phyloP scores from a whole-genome alignment of 2,113 vertebrate species.

The Passer domesticus region DNA sequence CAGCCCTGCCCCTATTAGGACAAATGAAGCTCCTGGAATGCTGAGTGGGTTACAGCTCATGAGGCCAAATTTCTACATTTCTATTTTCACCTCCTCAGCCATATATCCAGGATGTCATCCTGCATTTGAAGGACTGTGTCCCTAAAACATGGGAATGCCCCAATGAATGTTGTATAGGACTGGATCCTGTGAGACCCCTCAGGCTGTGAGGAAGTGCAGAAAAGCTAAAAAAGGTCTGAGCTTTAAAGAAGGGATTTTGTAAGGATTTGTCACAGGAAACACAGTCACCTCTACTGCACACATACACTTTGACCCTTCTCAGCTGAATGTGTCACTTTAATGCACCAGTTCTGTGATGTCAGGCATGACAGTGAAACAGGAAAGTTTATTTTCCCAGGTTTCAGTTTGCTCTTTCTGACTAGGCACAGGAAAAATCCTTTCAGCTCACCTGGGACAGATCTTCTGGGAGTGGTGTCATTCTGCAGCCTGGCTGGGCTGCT shows the following conservation, averaged over 20 bases:
- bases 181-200: neutral
- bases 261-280: neutral
- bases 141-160: neutral
- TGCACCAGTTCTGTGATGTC: neutral
- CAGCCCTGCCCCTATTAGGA: neutral
- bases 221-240: neutral
- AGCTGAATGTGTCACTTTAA: neutral
- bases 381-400: neutral
- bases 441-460: conserved; percentile 68
- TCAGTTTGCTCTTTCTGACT: neutral
- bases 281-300: neutral
- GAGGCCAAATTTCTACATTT: neutral
- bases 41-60: neutral
- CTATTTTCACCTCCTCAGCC: neutral
- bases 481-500: conserved; percentile 6
- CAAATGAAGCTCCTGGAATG: neutral
- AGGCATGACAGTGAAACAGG: neutral
- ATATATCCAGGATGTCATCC: neutral
- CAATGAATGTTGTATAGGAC: neutral
- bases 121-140: neutral
- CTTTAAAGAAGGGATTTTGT: neutral
- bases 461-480: neutral
- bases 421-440: neutral
- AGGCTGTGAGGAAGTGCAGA: neutral
- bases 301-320: neutral